phyloP scores from a whole-genome alignment of 35 echinoderm and acorn worm species.

The Strongylocentrotus purpuratus region DNA sequence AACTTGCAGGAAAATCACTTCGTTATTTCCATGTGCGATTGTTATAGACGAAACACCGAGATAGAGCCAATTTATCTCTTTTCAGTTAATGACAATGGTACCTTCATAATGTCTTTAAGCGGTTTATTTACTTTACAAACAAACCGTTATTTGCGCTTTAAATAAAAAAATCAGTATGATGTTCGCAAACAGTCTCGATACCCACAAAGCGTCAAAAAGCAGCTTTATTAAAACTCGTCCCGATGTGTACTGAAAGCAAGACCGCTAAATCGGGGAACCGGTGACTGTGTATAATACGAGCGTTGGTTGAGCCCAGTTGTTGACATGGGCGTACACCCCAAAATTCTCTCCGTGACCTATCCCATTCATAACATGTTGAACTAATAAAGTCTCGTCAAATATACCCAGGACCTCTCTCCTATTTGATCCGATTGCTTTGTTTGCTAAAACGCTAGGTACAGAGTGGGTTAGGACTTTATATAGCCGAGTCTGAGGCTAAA shows the following conservation, averaged over 20 bases:
- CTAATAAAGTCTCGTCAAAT: constrained; percentile 18
- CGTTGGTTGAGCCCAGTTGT: neutral
- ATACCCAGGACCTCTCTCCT: neutral
- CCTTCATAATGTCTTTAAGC: neutral
- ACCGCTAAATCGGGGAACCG: neutral
- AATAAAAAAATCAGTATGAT: neutral
- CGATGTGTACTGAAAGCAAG: neutral
- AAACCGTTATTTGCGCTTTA: neutral
- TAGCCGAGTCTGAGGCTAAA: neutral
- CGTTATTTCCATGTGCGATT: no score
- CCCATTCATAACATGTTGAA: constrained; percentile 12
- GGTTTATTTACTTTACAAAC: neutral
- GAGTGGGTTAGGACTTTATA: neutral
- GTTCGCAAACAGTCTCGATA: neutral
- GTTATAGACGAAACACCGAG: neutral
- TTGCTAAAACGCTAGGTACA: neutral
- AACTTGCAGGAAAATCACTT: no score
- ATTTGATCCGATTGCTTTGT: constrained; percentile 3
- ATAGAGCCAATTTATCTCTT: neutral
- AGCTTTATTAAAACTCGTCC: neutral
- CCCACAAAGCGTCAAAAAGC: neutral
- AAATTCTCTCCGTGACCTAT: constrained; percentile 1
- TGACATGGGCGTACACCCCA: neutral
- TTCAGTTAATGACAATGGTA: neutral
- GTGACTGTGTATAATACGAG: neutral